Evolutionary conservation across 2,113 vertebrate species (phyloP).

Genomic region (Sorex fumeus): DNA sequence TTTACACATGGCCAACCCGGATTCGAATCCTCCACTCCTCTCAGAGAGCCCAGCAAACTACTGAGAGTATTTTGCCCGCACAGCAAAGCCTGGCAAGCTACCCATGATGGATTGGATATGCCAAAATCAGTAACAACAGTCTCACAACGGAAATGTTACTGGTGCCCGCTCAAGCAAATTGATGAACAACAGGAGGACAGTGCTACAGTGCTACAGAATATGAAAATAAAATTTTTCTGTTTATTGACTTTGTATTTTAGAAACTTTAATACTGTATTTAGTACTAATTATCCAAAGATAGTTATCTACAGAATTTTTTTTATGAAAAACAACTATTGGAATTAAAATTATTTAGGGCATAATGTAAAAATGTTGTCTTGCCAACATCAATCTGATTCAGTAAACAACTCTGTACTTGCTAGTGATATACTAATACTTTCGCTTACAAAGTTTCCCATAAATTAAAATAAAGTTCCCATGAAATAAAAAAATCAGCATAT

Average conservation of each 20-base stretch:
- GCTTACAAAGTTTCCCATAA: background rate
- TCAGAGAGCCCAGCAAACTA: too few species aligned
- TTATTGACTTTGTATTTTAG: background rate
- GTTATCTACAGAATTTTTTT: background rate
- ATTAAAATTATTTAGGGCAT: background rate
- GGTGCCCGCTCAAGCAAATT: too few species aligned
- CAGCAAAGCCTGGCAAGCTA: too few species aligned
- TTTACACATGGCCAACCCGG: too few species aligned
- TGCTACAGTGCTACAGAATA: too few species aligned
- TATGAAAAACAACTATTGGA: background rate
- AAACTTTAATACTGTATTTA: background rate
- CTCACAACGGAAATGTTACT: too few species aligned
- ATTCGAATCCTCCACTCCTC: too few species aligned
- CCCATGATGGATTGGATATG: too few species aligned
- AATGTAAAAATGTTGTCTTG: background rate
- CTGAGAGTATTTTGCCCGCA: too few species aligned
- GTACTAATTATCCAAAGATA: background rate
- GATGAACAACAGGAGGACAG: too few species aligned
- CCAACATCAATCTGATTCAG: constrained; percentile 11
- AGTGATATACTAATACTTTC: background rate
- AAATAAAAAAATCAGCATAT: too few species aligned
- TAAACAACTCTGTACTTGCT: constrained; percentile 21
- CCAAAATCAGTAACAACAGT: too few species aligned
- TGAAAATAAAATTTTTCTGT: constrained; percentile 22
- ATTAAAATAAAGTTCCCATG: background rate